Evolutionary conservation across 2,797 vertebrate genomes (phyloP).

Genomic region (Percopsis omiscomaycus): DNA sequence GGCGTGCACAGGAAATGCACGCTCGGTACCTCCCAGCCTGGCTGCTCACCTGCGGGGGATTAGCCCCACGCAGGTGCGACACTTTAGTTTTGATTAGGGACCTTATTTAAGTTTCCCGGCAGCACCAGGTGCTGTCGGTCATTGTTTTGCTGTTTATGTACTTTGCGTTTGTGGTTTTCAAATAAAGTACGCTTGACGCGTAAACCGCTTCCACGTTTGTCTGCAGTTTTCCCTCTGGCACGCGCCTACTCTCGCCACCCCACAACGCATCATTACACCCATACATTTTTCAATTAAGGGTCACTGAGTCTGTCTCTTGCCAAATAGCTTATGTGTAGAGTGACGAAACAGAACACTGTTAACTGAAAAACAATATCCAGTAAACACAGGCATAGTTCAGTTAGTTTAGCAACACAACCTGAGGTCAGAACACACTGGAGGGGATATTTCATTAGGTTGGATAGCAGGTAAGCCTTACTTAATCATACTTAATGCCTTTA

Average conservation of each 20-base stretch:
- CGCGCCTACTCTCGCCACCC: conserved; percentile 64
- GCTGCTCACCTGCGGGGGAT: too few relatives aligned
- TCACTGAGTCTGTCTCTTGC: not conserved
- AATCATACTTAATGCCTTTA: not conserved
- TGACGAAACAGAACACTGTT: conserved; percentile 4
- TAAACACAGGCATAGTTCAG: not conserved
- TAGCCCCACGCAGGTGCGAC: too few relatives aligned
- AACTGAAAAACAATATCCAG: not conserved
- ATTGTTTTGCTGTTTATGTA: too few relatives aligned
- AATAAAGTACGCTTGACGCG: too few relatives aligned
- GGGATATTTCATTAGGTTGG: not conserved
- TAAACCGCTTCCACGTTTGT: too few relatives aligned
- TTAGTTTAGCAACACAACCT: not conserved
- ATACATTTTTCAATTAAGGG: too few relatives aligned
- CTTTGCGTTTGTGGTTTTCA: too few relatives aligned
- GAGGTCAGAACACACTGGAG: not conserved
- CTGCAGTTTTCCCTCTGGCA: conserved; percentile 51
- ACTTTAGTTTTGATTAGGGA: too few relatives aligned
- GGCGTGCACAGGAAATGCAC: too few relatives aligned
- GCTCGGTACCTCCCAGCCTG: too few relatives aligned
- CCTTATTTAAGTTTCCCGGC: too few relatives aligned
- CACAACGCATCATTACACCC: not conserved
- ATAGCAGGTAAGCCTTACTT: not conserved
- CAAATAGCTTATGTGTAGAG: conserved; percentile 2
- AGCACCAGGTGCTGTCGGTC: too few relatives aligned